Percentiles rank a stretch among this genome's conserved stretches.
Conservation (phyloP, 2,797 vertebrate genomes). For the Rachycentron canadum region DNA sequence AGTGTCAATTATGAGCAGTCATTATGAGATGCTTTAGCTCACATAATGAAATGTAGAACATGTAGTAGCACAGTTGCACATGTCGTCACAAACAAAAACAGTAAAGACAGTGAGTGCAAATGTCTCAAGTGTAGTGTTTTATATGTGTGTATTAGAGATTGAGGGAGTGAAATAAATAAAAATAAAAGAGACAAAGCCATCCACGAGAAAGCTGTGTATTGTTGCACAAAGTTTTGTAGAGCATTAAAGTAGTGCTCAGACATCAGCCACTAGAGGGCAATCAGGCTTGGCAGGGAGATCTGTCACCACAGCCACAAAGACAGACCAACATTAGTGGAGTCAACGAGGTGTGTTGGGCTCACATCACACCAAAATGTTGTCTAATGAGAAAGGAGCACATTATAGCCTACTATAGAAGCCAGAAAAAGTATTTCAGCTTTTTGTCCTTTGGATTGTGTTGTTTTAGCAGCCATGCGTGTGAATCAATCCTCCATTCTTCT, state of each 20-base stretch:
- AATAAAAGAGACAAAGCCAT: slow-evolving; percentile 17
- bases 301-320: slow-evolving; percentile 58
- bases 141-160: neutral
- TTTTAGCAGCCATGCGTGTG: neutral
- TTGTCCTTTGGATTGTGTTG: neutral
- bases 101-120: neutral
- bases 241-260: slow-evolving; percentile 24
- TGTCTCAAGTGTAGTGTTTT: neutral
- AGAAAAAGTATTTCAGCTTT: neutral
- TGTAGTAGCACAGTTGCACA: neutral
- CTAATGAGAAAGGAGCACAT: neutral
- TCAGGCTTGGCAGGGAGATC: slow-evolving; percentile 57
- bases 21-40: neutral
- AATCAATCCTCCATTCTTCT: neutral
- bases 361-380: slow-evolving; percentile 17
- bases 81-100: neutral
- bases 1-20: neutral
- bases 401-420: neutral
- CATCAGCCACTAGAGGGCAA: slow-evolving; percentile 47
- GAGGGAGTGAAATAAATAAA: slow-evolving; percentile 1
- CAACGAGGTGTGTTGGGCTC: slow-evolving; percentile 45
- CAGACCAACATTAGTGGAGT: slow-evolving; percentile 43
- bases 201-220: slow-evolving; percentile 10
- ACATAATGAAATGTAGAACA: neutral
- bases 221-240: slow-evolving; percentile 17